phyloP scores from a whole-genome alignment of 2,113 vertebrate species.

The Chelonoidis abingdonii region DNA sequence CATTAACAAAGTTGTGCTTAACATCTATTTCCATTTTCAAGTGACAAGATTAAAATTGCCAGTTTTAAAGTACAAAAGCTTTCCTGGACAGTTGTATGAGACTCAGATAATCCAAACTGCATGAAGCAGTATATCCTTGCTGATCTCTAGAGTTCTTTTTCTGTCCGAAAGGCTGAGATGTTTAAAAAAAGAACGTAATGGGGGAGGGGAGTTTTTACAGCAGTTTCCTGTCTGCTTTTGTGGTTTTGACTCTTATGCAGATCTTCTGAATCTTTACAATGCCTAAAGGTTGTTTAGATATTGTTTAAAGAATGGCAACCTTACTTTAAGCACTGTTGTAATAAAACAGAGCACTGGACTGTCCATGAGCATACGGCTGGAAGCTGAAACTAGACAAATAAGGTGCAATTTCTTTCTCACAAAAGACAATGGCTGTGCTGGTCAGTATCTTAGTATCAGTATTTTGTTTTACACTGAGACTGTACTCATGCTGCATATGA shows the following conservation, averaged over 20 bases:
- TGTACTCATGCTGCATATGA: background rate
- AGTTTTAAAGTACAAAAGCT: background rate
- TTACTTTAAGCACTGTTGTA: background rate
- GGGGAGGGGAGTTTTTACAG: background rate
- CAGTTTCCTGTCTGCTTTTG: slow-evolving; percentile 24
- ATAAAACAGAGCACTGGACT: background rate
- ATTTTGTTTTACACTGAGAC: background rate
- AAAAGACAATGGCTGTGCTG: background rate
- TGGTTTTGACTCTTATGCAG: slow-evolving; percentile 9
- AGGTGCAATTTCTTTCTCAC: background rate
- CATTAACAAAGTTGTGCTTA: background rate
- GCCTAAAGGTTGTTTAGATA: background rate
- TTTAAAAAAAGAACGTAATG: fast-evolving
- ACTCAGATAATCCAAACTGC: background rate
- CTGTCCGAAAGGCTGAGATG: fast-evolving
- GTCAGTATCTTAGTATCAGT: no score
- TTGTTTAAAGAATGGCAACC: background rate
- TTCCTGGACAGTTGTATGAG: background rate
- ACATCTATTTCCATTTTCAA: background rate
- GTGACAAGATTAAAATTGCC: fast-evolving
- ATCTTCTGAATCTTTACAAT: background rate
- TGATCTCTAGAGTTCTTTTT: background rate
- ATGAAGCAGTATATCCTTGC: background rate
- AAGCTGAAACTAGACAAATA: background rate
- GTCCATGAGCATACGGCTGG: background rate